Conservation (phyloP, 2,113 vertebrate genomes). For the Ptilonorhynchus violaceus region DNA sequence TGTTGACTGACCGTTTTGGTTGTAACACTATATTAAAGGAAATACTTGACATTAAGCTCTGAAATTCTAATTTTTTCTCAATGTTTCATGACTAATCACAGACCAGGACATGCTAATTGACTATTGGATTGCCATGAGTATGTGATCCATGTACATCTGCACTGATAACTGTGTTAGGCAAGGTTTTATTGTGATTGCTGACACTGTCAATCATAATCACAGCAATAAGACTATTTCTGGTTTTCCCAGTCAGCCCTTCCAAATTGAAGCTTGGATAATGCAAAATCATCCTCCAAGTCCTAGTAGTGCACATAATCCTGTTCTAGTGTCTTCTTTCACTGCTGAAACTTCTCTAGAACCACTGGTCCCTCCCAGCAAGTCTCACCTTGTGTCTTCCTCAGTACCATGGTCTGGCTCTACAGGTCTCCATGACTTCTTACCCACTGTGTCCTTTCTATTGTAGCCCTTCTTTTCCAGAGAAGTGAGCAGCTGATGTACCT, state of each 20-base stretch:
- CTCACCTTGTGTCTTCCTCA: background rate
- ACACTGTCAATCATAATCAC: background rate
- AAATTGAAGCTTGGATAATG: background rate
- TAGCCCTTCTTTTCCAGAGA: background rate
- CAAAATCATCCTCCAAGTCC: background rate
- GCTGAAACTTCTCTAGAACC: background rate
- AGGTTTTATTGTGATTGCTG: background rate
- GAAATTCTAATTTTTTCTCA: background rate
- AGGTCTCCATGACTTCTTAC: background rate
- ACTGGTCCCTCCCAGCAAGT: background rate
- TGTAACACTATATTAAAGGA: background rate
- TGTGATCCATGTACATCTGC: background rate
- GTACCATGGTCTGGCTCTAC: background rate
- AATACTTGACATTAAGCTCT: background rate
- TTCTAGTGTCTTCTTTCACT: background rate
- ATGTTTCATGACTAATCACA: background rate
- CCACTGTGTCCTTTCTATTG: background rate
- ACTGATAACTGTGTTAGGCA: background rate
- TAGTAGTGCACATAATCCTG: background rate
- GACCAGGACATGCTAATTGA: background rate
- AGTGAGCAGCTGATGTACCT: background rate
- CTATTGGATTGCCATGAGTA: background rate
- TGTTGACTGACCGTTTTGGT: background rate
- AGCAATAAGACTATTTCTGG: background rate
- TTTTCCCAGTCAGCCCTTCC: background rate